phyloP scores from a whole-genome alignment of 2,113 vertebrate species.

The Eupsittula cactorum region DNA sequence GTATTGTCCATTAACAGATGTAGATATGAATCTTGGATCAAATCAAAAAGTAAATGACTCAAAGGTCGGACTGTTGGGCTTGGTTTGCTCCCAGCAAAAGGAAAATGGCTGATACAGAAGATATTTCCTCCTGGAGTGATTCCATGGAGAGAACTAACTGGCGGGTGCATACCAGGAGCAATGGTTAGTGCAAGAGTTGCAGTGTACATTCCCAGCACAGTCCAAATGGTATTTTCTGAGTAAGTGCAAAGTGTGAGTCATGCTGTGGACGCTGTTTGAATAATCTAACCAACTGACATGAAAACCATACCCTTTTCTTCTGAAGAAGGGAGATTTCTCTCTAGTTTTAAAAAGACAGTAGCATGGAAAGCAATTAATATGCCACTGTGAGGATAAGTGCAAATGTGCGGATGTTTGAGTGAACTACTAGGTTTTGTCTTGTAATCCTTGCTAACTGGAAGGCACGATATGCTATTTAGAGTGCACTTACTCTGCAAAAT shows the following conservation, averaged over 20 bases:
- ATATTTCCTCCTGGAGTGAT: conserved; percentile 33
- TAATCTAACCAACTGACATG: not conserved
- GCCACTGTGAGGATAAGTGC: not conserved
- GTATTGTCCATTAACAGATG: not conserved
- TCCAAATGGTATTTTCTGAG: not conserved
- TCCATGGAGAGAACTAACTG: not conserved
- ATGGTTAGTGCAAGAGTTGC: not conserved
- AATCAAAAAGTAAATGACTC: not conserved
- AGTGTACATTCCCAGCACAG: not conserved
- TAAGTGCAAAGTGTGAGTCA: not conserved
- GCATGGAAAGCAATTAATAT: not conserved
- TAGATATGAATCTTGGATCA: not conserved
- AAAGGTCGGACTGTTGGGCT: not conserved
- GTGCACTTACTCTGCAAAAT: not conserved
- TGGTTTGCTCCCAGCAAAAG: conserved; percentile 6
- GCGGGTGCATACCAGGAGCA: not conserved
- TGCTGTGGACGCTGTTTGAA: not conserved
- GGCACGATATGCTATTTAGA: not conserved
- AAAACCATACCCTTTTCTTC: not conserved
- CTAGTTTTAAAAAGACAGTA: not conserved
- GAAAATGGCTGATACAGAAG: conserved; percentile 26
- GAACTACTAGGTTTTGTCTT: not conserved
- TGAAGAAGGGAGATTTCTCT: not conserved
- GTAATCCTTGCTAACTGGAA: not conserved
- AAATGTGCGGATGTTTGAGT: not conserved